Conservation (phyloP, 2,797 vertebrate species). For the Malacoraja senta region DNA sequence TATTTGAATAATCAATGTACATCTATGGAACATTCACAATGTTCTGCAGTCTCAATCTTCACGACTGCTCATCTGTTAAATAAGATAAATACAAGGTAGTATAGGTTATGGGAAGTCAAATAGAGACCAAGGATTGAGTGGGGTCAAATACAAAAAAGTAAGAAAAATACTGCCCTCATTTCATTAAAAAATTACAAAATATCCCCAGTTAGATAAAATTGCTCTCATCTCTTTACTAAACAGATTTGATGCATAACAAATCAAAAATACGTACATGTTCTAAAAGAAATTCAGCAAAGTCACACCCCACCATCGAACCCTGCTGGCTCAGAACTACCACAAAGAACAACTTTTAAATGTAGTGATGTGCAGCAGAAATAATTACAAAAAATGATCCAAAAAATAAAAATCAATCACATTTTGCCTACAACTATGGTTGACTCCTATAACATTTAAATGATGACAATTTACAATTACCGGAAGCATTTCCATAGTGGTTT, state of each 20-base stretch:
- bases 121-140: conserved; percentile 31
- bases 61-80: conserved; percentile 45
- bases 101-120: conserved; percentile 44
- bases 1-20: conserved; percentile 52
- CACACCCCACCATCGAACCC: neutral
- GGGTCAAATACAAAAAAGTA: conserved; percentile 58
- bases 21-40: conserved; percentile 57
- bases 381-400: neutral
- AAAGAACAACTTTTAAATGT: neutral
- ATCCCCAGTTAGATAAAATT: conserved; percentile 51
- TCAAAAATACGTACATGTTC: conserved; percentile 23
- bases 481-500: neutral
- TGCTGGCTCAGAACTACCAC: conserved; percentile 11
- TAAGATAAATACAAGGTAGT: conserved; percentile 48
- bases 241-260: conserved; percentile 31
- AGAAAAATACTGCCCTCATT: conserved; percentile 59
- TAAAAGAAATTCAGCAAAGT: neutral
- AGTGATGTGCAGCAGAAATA: too few relatives aligned
- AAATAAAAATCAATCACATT: neutral
- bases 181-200: conserved; percentile 58
- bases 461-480: neutral
- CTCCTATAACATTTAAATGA: neutral
- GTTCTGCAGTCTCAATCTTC: conserved; percentile 52
- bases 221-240: conserved; percentile 43
- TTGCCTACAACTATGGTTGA: neutral